phyloP scores from a whole-genome alignment of 1,140 invertebrate species.

The silkworm (Bombyx mori) region ASM3026992v2 NC_085116.1:16249001-16249500 shows the following conservation, averaged over 20 bases:
- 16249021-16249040: slow-evolving; percentile 97
- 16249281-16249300: slow-evolving; percentile 98
- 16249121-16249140: slow-evolving; percentile 92
- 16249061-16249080: slow-evolving; percentile 98
- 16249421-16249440: slow-evolving; percentile 99
- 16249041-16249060: slow-evolving; percentile 99
- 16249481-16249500: slow-evolving; percentile 89
- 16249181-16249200: slow-evolving; percentile 99
- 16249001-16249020: slow-evolving; percentile 96
- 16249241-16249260: slow-evolving; percentile 95
- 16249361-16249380: slow-evolving; percentile 98
- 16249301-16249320: slow-evolving; percentile 99
- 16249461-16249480: slow-evolving; percentile 95
- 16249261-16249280: slow-evolving; percentile 98
- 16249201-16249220: slow-evolving; percentile 98
- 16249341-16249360: slow-evolving; percentile 98
- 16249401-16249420: slow-evolving; percentile 98
- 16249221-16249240: slow-evolving; percentile 96
- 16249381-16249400: slow-evolving; percentile 95
- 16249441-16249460: slow-evolving; percentile 93
- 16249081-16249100: slow-evolving; percentile 98
- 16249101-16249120: slow-evolving; percentile 96
- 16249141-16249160: slow-evolving; percentile 98
- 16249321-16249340: slow-evolving; percentile 97
- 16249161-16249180: slow-evolving; percentile 99